Evolutionary conservation across 2,113 vertebrate genomes (phyloP).

Genomic region (Pontoporia blainvillei): DNA sequence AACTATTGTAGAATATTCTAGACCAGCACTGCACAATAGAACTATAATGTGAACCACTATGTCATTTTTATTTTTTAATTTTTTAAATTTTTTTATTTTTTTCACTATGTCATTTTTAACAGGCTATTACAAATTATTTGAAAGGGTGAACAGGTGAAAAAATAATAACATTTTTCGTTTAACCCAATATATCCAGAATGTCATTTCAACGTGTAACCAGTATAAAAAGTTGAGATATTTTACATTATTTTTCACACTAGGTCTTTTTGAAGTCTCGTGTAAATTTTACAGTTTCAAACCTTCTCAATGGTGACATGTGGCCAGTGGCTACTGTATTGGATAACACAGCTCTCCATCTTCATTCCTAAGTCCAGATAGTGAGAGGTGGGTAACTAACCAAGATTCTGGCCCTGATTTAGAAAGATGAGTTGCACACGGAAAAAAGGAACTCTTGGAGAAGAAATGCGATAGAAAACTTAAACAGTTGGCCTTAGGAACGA

Average conservation of each 20-base stretch:
- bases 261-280: neutral
- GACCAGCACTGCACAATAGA: neutral
- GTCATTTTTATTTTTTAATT: neutral
- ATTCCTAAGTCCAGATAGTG: neutral
- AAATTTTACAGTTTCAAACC: neutral
- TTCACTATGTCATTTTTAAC: neutral
- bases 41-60: neutral
- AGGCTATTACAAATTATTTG: neutral
- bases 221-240: neutral
- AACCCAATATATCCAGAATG: neutral
- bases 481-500: neutral
- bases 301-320: neutral
- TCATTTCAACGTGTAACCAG: neutral
- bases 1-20: constrained; percentile 14
- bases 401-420: neutral
- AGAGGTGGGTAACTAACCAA: neutral
- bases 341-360: neutral
- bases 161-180: neutral
- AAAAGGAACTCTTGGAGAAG: neutral
- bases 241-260: neutral
- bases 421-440: neutral
- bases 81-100: too few species aligned
- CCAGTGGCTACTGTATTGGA: neutral
- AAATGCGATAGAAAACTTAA: neutral
- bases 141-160: neutral